Evolutionary conservation across 1,140 invertebrate genomes (phyloP).

Genomic region (Drosophila athabasca): DNA sequence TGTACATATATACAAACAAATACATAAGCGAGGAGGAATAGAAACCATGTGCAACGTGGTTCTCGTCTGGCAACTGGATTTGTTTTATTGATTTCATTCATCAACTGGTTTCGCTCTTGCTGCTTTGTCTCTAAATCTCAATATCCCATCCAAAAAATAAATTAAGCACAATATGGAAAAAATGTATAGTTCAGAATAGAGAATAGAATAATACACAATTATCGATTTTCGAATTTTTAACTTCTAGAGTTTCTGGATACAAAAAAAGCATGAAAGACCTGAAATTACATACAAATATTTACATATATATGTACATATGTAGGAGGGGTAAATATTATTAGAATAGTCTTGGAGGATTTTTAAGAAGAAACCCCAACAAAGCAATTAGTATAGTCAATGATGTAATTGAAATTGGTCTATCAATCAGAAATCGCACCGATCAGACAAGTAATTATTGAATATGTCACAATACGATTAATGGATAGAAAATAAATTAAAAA

Average conservation of each 20-base stretch:
- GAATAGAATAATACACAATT: no score
- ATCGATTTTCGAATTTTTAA: no score
- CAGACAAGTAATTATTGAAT: background rate
- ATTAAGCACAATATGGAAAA: background rate
- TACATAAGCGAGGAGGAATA: background rate
- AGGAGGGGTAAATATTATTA: no score
- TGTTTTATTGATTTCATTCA: slow-evolving; percentile 2
- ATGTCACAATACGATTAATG: slow-evolving; percentile 5
- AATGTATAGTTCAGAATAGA: background rate
- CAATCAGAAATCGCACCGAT: slow-evolving; percentile 19
- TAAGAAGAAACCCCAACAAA: no score
- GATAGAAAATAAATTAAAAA: background rate
- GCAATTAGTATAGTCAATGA: background rate
- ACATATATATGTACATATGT: no score
- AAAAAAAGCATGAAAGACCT: no score
- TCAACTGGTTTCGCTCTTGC: slow-evolving; percentile 14
- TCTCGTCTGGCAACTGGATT: slow-evolving; percentile 1
- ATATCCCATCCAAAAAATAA: background rate
- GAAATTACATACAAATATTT: no score
- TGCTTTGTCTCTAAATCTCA: background rate
- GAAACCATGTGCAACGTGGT: background rate
- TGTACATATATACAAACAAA: background rate
- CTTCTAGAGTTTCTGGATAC: no score
- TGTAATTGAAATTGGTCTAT: background rate
- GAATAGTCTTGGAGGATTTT: no score